These are phyloP conservation scores for Leucophora obtusa DNA, from an alignment of 2,888 invertebrate genomes.

Conservation along the genomic window DNA sequence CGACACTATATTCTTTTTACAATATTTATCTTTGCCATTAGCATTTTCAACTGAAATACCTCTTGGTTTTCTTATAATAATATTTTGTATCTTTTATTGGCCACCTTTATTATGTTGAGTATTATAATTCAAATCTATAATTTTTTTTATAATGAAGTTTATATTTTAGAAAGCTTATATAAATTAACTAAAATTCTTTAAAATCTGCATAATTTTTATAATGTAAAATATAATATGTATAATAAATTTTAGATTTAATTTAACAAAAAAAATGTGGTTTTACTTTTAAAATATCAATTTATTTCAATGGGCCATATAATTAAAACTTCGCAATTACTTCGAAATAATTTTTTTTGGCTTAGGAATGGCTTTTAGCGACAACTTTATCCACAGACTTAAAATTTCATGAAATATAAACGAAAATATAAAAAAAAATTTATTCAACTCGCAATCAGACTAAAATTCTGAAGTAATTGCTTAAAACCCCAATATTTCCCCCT, in stretches of 20 bases:
- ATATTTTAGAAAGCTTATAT: conserved; percentile 28
- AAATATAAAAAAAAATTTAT: too few relatives aligned
- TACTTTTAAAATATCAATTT: neutral
- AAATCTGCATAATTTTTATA: conserved; percentile 30
- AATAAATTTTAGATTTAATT: conserved; percentile 58
- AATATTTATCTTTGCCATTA: neutral
- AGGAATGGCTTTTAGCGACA: too few relatives aligned
- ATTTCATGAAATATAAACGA: too few relatives aligned
- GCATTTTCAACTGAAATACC: conserved; percentile 8
- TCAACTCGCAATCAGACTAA: too few relatives aligned
- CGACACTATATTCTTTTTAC: neutral
- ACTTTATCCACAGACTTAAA: too few relatives aligned
- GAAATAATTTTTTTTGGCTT: too few relatives aligned
- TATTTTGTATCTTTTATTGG: too few relatives aligned
- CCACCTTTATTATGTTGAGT: conserved; percentile 8
- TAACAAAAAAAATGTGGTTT: conserved; percentile 10
- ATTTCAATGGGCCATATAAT: too few relatives aligned
- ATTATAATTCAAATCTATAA: conserved; percentile 13
- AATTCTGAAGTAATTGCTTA: too few relatives aligned
- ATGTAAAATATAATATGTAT: conserved; percentile 56
- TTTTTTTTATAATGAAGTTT: conserved; percentile 29
- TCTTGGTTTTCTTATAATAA: conserved; percentile 2
- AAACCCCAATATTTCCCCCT: too few relatives aligned
- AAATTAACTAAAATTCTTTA: conserved; percentile 35
- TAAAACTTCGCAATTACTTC: too few relatives aligned